These are phyloP conservation scores for Scaptomyza hsui DNA, from an alignment of 1,140 invertebrate species.

Conservation along the genomic window DNA sequence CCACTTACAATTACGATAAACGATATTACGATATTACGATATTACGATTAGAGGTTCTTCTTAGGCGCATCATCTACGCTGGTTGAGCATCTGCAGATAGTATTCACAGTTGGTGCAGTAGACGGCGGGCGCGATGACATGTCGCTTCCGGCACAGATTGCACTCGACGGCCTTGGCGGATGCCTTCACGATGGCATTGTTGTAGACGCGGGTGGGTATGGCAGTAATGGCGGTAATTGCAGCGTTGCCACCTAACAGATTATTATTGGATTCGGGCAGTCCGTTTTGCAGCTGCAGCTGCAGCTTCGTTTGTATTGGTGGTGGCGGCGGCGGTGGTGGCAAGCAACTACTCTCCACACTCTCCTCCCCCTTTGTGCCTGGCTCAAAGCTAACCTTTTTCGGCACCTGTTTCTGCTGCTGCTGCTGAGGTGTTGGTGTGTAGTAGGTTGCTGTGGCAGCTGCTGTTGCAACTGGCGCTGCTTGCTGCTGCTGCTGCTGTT, in stretches of 20 bases:
- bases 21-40: too few relatives aligned
- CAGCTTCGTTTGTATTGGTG: constrained; percentile 50
- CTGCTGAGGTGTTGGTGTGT: constrained; percentile 40
- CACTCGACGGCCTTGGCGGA: constrained; percentile 86
- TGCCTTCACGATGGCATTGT: constrained; percentile 84
- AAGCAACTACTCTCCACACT: constrained; percentile 84
- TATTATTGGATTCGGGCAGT: constrained; percentile 48
- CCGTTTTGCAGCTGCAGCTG: constrained; percentile 61
- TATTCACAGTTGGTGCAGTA: constrained; percentile 96
- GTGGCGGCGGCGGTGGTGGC: constrained; percentile 78
- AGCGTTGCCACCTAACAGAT: not conserved
- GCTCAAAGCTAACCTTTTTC: constrained; percentile 89
- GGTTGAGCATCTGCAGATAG: constrained; percentile 90
- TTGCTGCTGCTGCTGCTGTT: constrained; percentile 45
- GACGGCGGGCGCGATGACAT: constrained; percentile 88
- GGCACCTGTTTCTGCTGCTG: constrained; percentile 74
- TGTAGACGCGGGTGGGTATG: constrained; percentile 78
- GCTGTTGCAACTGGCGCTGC: constrained; percentile 67
- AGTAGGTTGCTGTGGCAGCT: constrained; percentile 46
- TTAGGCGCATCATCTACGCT: constrained; percentile 67
- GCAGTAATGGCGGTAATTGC: constrained; percentile 65
- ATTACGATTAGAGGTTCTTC: not conserved
- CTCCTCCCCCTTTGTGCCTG: constrained; percentile 87
- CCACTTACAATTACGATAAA: constrained; percentile 45
- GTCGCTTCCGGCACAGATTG: constrained; percentile 93